Base-by-base conservation (phyloP, 2,113 vertebrate species). In the Pyrgilauda ruficollis region DNA sequence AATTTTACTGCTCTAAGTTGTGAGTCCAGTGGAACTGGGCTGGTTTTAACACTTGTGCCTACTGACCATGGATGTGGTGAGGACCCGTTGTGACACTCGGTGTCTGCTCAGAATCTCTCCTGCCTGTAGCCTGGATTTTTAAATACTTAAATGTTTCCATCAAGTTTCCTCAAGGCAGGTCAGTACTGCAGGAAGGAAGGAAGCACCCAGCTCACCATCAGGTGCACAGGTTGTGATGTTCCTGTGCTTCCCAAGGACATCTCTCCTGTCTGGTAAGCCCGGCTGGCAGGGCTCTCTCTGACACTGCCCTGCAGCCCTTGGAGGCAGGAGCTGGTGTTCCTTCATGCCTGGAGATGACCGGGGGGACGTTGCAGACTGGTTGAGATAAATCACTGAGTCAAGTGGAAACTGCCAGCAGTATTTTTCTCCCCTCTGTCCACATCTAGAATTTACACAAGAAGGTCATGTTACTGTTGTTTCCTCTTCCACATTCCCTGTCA, bases 401-500 rank as follows among this genome's bases (percentile, higher is more conserved):
- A 6, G 6, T 79, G 52, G 64, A 88, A 94, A 46, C 59, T 70
- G 82, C 75, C 56, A 84, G 70, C 47, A 59, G 30, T 77, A 33
- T 83, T 93, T 94, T 90, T 82, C 89, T 93, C 50, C 33, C 35
- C 7, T 56, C 86, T 91, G 43, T 55, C 59, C 49, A 21, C 56
- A 66, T 69, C 58, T 61, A 55, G 75, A 78, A 79, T 95, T 93
- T 94, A 93, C 92, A 84, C 6, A 9, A 66, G 92, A 66, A 91
- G 73, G 90, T 97, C 70, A 26, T 56, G 85, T 91, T 87, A 64
- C 58, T 91, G 88, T 84, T 95, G 93, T 95, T 97, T 95, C 94
- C 92, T 89, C n/a, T 95, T 87, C 88, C 91, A 39, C 79, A 75
- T 69, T 94, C 90, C 41, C 85, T 97, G 91, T 97, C 96, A 96